Conservation (phyloP, 2,888 invertebrate genomes). For the Diarsia brunnea region DNA sequence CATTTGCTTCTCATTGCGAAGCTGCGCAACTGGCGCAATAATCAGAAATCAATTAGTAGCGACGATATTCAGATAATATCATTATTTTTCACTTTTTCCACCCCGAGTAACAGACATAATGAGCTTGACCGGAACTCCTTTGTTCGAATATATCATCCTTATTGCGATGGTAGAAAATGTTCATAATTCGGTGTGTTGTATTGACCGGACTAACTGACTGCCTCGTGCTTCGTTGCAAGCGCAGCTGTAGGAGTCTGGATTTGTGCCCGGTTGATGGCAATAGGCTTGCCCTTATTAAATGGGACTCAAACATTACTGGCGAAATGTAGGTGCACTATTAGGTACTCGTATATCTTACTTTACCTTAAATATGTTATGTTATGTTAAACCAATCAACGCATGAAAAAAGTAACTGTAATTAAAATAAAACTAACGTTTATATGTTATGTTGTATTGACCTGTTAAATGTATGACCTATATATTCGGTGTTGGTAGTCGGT, state of each 20-base stretch:
- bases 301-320: too few relatives aligned
- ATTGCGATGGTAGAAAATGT: conserved; percentile 12
- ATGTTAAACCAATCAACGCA: too few relatives aligned
- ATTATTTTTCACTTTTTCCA: conserved; percentile 49
- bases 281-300: too few relatives aligned
- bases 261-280: too few relatives aligned
- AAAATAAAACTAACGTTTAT: too few relatives aligned
- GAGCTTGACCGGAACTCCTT: conserved; percentile 52
- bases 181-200: neutral
- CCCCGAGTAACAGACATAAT: conserved; percentile 42
- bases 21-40: conserved; percentile 18
- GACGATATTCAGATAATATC: conserved; percentile 27
- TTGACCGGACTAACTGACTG: too few relatives aligned
- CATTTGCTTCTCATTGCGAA: conserved; percentile 29
- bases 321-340: too few relatives aligned
- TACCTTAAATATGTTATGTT: too few relatives aligned
- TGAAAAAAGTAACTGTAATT: too few relatives aligned
- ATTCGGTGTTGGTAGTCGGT: conserved; percentile 46
- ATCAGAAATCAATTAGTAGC: conserved; percentile 46
- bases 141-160: conserved; percentile 24
- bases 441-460: neutral
- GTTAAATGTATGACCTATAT: conserved; percentile 35
- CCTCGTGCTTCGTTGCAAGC: too few relatives aligned
- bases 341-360: too few relatives aligned
- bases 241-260: too few relatives aligned